Conservation (phyloP, 2,888 invertebrate species). For the Arge pagana region DNA sequence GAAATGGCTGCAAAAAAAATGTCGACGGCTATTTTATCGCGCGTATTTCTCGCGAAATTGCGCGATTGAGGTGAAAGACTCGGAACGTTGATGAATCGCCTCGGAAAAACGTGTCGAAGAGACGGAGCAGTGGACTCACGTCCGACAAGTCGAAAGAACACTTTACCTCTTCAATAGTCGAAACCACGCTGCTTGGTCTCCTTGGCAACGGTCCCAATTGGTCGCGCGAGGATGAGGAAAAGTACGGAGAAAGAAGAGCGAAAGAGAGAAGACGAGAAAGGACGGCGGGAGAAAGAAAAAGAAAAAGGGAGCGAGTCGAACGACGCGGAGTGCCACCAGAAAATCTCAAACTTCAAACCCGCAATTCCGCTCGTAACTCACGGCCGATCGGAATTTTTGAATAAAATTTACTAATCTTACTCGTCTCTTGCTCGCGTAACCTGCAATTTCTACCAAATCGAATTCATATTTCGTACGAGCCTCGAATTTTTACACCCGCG, state of each 20-base stretch:
- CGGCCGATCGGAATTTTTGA: slow-evolving; percentile 26
- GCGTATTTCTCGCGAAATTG: too few species aligned
- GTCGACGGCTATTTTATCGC: too few species aligned
- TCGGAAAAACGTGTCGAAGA: too few species aligned
- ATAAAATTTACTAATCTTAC: slow-evolving; percentile 28
- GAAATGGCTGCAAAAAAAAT: too few species aligned
- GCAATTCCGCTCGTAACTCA: slow-evolving; percentile 39
- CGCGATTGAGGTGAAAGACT: too few species aligned
- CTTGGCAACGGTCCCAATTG: slow-evolving; percentile 54
- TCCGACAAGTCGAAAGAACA: too few species aligned
- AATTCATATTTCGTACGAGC: slow-evolving; percentile 14
- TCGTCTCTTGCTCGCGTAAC: slow-evolving; percentile 12
- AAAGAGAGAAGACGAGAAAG: slow-evolving; percentile 27
- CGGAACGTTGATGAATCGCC: too few species aligned
- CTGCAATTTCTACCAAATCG: slow-evolving; percentile 10
- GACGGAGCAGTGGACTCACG: slow-evolving; percentile 37
- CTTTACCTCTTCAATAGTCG: slow-evolving; percentile 55
- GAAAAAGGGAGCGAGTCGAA: slow-evolving; percentile 7
- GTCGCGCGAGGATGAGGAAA: slow-evolving; percentile 28
- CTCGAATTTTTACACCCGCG: slow-evolving; percentile 14
- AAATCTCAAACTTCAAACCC: slow-evolving; percentile 55
- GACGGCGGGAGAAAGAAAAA: slow-evolving; percentile 23
- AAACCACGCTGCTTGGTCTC: slow-evolving; percentile 48
- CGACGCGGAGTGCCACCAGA: slow-evolving; percentile 38
- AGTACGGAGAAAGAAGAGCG: slow-evolving; percentile 25